Percentiles rank a stretch among this genome's conserved stretches.
Conservation (phyloP, 2,113 vertebrate species). For the Saimiri boliviensis region DNA sequence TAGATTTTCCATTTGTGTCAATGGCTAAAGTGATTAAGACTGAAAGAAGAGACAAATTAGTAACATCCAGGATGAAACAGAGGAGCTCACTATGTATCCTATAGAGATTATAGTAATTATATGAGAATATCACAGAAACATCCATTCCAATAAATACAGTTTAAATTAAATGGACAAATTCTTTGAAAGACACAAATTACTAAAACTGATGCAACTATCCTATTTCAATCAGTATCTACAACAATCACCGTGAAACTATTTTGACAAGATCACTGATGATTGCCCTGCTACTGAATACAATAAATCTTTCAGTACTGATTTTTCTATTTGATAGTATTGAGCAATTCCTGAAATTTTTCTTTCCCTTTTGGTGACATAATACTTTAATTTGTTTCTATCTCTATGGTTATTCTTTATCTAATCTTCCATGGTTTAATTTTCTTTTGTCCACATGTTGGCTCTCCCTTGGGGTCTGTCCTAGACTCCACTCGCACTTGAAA, state of each 20-base stretch:
- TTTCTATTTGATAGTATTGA: background rate
- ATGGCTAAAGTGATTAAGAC: background rate
- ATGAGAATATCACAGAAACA: background rate
- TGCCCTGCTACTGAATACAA: background rate
- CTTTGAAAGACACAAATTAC: conserved; percentile 21
- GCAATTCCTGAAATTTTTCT: background rate
- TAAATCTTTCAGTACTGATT: background rate
- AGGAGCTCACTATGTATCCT: background rate
- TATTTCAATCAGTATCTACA: background rate
- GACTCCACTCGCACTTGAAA: background rate
- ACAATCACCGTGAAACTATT: background rate
- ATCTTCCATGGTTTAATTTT: background rate
- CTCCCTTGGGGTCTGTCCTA: background rate
- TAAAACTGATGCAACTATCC: background rate
- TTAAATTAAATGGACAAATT: conserved; percentile 7
- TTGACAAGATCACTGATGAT: background rate
- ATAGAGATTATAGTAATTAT: background rate
- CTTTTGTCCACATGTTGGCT: background rate
- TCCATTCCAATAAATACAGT: background rate
- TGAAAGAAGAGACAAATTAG: background rate
- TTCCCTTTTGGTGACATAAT: background rate
- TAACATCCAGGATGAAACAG: background rate
- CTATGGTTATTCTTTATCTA: background rate
- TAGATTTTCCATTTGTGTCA: too few relatives aligned
- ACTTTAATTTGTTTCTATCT: background rate